Evolutionary conservation across 2,797 vertebrate genomes (phyloP).

Genomic region (Perodicticus potto): DNA sequence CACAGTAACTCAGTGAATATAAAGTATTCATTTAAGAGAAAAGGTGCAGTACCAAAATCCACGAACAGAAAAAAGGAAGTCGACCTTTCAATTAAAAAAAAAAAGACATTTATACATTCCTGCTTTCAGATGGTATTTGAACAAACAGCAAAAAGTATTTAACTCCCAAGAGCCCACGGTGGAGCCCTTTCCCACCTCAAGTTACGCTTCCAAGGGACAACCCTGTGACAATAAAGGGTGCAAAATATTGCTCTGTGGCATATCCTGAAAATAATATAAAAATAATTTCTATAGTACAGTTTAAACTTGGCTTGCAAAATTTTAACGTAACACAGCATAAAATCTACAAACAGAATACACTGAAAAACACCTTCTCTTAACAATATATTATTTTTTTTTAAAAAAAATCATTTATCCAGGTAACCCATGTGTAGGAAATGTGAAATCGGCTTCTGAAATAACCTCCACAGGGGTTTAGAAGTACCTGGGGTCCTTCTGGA

Average conservation of each 20-base stretch:
- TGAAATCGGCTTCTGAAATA: constrained; percentile 91
- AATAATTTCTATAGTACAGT: constrained; percentile 92
- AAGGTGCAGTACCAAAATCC: constrained; percentile 75
- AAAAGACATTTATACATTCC: constrained; percentile 82
- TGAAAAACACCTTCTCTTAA: constrained; percentile 90
- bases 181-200: constrained; percentile 83
- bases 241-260: constrained; percentile 90
- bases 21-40: constrained; percentile 78
- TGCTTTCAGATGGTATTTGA: constrained; percentile 76
- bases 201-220: constrained; percentile 86
- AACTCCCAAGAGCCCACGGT: constrained; percentile 78
- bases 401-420: constrained; percentile 89
- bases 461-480: constrained; percentile 91
- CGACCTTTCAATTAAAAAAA: constrained; percentile 79
- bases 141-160: constrained; percentile 83
- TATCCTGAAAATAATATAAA: constrained; percentile 92
- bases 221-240: constrained; percentile 88
- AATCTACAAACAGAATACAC: constrained; percentile 87
- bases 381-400: constrained; percentile 85
- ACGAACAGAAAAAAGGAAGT: constrained; percentile 75
- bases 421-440: constrained; percentile 94
- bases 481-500: constrained; percentile 88
- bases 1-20: constrained; percentile 62
- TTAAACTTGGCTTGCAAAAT: constrained; percentile 91
- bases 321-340: constrained; percentile 87